These are phyloP conservation scores for Xestoiulus laeticollis DNA, from an alignment of 2,888 invertebrate genomes.

Conservation along the genomic window DNA sequence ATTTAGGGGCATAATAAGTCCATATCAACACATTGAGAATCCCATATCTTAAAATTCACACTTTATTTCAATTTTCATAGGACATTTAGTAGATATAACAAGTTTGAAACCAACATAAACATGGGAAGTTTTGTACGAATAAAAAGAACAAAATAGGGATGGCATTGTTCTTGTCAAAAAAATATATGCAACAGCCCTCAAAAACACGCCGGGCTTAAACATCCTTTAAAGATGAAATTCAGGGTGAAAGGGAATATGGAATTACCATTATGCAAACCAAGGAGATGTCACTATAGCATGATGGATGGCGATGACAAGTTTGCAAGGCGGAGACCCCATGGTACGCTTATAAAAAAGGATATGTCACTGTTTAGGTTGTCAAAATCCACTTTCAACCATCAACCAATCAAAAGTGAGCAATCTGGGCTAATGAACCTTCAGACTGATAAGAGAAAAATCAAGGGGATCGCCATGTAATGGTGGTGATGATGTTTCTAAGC, in stretches of 20 bases:
- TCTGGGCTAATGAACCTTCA: slow-evolving; percentile 41
- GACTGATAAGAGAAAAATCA: slow-evolving; percentile 13
- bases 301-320: slow-evolving; percentile 47
- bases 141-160: no score
- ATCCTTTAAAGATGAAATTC: background rate
- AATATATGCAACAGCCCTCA: background rate
- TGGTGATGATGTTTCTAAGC: slow-evolving; percentile 24
- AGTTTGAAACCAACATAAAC: no score
- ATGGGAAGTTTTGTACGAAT: no score
- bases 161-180: no score
- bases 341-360: slow-evolving; percentile 4
- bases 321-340: background rate
- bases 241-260: slow-evolving; percentile 5
- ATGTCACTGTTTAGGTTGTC: slow-evolving; percentile 34
- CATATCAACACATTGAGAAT: no score
- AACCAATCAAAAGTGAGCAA: slow-evolving; percentile 21
- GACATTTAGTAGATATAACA: no score
- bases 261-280: slow-evolving; percentile 42
- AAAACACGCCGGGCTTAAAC: background rate
- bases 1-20: no score
- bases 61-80: no score
- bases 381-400: slow-evolving; percentile 25
- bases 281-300: background rate
- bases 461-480: slow-evolving; percentile 29
- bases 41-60: no score